phyloP scores from a whole-genome alignment of 2,113 vertebrate genomes.

The Eptesicus fuscus region DNA sequence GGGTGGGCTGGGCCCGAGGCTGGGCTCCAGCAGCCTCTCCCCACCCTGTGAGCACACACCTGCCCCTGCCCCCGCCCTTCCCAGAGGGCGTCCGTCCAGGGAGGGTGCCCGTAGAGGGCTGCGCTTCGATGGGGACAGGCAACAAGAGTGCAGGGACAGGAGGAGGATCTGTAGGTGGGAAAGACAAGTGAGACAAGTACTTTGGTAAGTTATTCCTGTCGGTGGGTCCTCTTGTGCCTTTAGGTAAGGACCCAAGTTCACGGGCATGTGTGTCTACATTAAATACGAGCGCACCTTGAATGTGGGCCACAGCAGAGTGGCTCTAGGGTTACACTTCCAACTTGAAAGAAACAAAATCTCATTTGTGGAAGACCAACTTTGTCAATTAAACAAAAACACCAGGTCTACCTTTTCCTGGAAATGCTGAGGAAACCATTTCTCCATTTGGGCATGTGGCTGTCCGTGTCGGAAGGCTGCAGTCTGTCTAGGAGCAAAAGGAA shows the following conservation, averaged over 20 bases:
- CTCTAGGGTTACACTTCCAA: not conserved
- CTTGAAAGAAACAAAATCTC: not conserved
- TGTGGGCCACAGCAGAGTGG: not conserved
- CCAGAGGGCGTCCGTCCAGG: too few species aligned
- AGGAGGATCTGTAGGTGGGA: too few species aligned
- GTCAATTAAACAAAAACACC: too few species aligned
- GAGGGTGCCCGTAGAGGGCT: not conserved
- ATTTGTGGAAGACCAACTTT: not conserved
- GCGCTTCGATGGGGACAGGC: not conserved
- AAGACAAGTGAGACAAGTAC: not conserved
- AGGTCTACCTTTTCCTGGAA: too few species aligned
- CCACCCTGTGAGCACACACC: too few species aligned
- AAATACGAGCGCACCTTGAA: not conserved
- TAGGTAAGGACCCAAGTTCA: not conserved
- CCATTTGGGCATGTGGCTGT: too few species aligned
- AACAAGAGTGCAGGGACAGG: not conserved
- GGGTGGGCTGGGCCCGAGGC: too few species aligned
- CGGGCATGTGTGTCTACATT: not conserved
- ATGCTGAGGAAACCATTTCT: too few species aligned
- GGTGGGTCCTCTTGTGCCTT: not conserved
- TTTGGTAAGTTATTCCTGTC: not conserved
- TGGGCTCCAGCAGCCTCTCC: too few species aligned
- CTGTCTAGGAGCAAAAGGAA: too few species aligned
- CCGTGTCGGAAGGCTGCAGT: too few species aligned
- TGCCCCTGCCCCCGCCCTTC: not conserved